phyloP scores from a whole-genome alignment of 2,113 vertebrate species.

The Puma concolor region DNA sequence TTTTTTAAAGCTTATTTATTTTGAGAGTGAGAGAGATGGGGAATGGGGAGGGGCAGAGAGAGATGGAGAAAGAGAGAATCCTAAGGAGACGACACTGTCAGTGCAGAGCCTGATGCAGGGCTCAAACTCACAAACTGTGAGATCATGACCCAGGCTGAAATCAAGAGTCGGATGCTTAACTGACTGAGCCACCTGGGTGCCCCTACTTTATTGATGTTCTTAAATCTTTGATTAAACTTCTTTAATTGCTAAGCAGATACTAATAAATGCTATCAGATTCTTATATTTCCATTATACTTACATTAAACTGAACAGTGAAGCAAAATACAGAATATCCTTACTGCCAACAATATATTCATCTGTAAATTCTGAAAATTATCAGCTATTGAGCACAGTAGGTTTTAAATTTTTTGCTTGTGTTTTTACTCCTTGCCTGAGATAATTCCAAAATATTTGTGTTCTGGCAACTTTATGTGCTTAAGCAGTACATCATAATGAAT shows the following conservation, averaged over 20 bases:
- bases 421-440: neutral
- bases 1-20: too few relatives aligned
- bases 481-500: neutral
- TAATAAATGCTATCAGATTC: neutral
- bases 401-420: neutral
- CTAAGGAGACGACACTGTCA: too few relatives aligned
- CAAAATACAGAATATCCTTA: neutral
- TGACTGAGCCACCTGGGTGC: too few relatives aligned
- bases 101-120: too few relatives aligned
- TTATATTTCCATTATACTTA: neutral
- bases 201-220: neutral
- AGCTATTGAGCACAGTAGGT: neutral
- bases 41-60: too few relatives aligned
- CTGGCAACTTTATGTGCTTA: neutral
- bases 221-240: constrained; percentile 1
- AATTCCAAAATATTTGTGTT: neutral
- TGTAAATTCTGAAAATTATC: constrained; percentile 21
- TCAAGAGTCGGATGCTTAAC: too few relatives aligned
- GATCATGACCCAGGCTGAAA: too few relatives aligned
- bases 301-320: neutral
- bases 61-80: too few relatives aligned
- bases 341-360: neutral
- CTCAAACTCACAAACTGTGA: too few relatives aligned
- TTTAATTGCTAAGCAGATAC: neutral
- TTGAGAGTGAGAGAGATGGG: too few relatives aligned